These are phyloP conservation scores for Numenius arquata DNA, from an alignment of 2,113 vertebrate genomes.

Conservation along the genomic window DNA sequence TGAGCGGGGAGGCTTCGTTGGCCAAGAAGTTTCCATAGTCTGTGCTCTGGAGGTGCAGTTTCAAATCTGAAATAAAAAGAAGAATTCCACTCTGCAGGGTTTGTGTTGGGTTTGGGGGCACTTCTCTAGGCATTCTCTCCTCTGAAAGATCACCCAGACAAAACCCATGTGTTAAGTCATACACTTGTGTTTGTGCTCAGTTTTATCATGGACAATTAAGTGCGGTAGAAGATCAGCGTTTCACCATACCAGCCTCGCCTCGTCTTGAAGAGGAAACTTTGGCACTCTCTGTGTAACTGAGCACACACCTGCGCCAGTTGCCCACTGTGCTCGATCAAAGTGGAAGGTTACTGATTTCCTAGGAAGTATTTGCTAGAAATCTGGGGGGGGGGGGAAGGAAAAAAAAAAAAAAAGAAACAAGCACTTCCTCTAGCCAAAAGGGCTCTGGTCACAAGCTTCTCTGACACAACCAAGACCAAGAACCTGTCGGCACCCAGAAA, in stretches of 20 bases:
- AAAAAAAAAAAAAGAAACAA: neutral
- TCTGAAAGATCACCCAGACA: neutral
- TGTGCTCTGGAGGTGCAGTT: constrained; percentile 96
- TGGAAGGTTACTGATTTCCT: neutral
- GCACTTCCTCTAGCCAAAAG: neutral
- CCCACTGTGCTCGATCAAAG: neutral
- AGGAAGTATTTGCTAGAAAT: neutral
- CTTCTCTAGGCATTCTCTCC: neutral
- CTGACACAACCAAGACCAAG: neutral
- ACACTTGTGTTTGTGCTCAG: neutral
- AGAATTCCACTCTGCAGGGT: neutral
- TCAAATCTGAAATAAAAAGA: constrained; percentile 82
- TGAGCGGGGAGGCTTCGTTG: constrained; percentile 93
- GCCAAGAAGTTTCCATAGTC: constrained; percentile 98
- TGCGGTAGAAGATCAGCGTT: neutral
- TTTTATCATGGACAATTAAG: neutral
- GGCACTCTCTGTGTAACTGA: neutral
- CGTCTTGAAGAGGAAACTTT: neutral
- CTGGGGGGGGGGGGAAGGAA: fast-evolving
- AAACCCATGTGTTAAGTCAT: neutral
- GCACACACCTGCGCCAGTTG: neutral
- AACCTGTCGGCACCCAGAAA: neutral
- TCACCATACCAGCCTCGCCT: neutral
- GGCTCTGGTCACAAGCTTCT: neutral
- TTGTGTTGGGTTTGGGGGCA: neutral